Percentiles rank a stretch among this genome's conserved stretches.
Conservation (phyloP, 1,140 invertebrate species). For the Trachelipus rathkii region DNA sequence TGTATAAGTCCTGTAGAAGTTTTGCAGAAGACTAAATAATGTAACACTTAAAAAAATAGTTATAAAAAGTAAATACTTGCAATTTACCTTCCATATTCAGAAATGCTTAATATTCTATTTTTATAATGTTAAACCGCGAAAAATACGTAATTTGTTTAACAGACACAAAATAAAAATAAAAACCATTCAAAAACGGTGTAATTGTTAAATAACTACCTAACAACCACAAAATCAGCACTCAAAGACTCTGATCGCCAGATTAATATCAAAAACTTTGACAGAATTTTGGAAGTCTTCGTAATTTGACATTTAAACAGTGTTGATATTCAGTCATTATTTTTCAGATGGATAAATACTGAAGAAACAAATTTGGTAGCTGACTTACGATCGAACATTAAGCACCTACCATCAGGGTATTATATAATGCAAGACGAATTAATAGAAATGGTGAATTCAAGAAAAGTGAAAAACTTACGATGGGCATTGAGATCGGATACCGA, state of each 20-base stretch:
- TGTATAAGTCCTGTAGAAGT: too few species aligned
- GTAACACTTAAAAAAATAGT: too few species aligned
- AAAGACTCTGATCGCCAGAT: too few species aligned
- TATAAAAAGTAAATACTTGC: too few species aligned
- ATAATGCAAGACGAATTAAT: conserved; percentile 54
- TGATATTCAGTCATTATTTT: neutral
- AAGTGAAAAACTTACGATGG: conserved; percentile 44
- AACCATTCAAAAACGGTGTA: too few species aligned
- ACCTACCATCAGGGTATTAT: conserved; percentile 59
- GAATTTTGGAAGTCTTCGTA: neutral
- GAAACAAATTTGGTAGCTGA: conserved; percentile 66
- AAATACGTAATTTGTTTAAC: too few species aligned
- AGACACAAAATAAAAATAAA: too few species aligned
- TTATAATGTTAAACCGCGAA: neutral
- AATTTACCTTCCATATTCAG: too few species aligned
- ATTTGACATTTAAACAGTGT: neutral
- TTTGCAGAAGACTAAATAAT: too few species aligned
- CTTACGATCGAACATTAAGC: conserved; percentile 57
- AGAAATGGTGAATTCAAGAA: conserved; percentile 47
- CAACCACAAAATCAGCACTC: too few species aligned
- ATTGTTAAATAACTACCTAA: too few species aligned
- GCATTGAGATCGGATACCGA: conserved; percentile 38
- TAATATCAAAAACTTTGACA: neutral
- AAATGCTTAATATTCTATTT: neutral
- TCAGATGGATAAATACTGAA: conserved; percentile 53